Evolutionary conservation across 2,797 vertebrate genomes (phyloP).

Genomic region (Limosa lapponica): DNA sequence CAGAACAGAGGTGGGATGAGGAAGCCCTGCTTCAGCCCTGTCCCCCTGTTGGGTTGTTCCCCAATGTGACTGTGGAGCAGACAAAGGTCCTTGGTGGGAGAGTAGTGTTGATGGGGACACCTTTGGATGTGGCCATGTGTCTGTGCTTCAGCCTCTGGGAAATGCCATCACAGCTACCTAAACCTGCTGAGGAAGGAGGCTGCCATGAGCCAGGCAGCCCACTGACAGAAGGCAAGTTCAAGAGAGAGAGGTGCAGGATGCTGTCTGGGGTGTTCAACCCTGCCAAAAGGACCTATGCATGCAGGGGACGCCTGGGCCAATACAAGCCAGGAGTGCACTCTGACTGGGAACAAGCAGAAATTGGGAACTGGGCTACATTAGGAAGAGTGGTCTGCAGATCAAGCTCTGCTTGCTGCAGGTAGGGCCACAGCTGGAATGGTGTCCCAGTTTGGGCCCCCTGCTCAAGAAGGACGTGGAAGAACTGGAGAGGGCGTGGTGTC

Average conservation of each 20-base stretch:
- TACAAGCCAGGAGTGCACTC: neutral
- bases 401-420: neutral
- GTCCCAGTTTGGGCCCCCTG: rapidly evolving
- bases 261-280: neutral
- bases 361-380: neutral
- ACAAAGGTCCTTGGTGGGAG: neutral
- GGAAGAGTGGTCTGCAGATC: neutral
- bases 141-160: neutral
- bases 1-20: neutral
- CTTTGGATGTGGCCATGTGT: neutral
- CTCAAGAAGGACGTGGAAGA: neutral
- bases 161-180: neutral
- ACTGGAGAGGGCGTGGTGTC: neutral
- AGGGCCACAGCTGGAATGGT: neutral
- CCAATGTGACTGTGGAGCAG: neutral
- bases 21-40: neutral
- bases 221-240: neutral
- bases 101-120: neutral
- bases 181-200: neutral
- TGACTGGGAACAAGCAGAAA: neutral
- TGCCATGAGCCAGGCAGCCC: neutral
- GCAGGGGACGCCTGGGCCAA: neutral
- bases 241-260: neutral
- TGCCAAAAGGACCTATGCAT: neutral
- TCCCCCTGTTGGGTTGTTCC: neutral